A percentile compares a stretch with the other conserved stretches of the same genome.
Evolutionary conservation across 2,113 vertebrate species (phyloP).

Genomic region (Nibea albiflora): DNA sequence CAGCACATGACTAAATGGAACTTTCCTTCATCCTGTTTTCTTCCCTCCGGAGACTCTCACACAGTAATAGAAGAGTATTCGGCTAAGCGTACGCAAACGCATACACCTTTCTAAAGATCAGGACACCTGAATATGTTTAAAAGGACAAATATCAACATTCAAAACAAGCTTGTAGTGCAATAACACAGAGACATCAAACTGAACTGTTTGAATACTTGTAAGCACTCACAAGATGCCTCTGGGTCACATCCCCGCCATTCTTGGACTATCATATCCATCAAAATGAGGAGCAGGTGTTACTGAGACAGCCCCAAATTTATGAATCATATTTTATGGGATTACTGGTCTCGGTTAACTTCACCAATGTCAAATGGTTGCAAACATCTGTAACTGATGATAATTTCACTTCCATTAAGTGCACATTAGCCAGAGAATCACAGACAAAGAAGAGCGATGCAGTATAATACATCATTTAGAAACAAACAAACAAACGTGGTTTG

Average conservation of each 20-base stretch:
- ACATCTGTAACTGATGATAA: slow-evolving; percentile 69
- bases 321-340: slow-evolving; percentile 53
- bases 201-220: not conserved
- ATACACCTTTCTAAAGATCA: not conserved
- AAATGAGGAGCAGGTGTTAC: slow-evolving; percentile 63
- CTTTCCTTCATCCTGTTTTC: not conserved
- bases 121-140: slow-evolving; percentile 11
- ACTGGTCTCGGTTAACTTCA: slow-evolving; percentile 44
- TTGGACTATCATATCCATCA: slow-evolving; percentile 43
- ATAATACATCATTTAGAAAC: slow-evolving; percentile 61
- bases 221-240: not conserved
- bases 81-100: not conserved
- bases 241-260: slow-evolving; percentile 23
- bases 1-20: not conserved
- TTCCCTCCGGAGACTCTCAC: slow-evolving; percentile 5
- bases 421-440: slow-evolving; percentile 61
- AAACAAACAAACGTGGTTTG: slow-evolving; percentile 38
- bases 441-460: slow-evolving; percentile 33
- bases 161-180: not conserved
- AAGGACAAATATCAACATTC: not conserved
- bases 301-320: slow-evolving; percentile 52
- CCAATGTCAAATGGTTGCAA: slow-evolving; percentile 61
- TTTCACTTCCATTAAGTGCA: slow-evolving; percentile 69
- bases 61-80: not conserved
- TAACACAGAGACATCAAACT: not conserved